These are phyloP conservation scores for Esox lucius DNA, from an alignment of 2,797 vertebrate species.

Conservation along the genomic window DNA sequence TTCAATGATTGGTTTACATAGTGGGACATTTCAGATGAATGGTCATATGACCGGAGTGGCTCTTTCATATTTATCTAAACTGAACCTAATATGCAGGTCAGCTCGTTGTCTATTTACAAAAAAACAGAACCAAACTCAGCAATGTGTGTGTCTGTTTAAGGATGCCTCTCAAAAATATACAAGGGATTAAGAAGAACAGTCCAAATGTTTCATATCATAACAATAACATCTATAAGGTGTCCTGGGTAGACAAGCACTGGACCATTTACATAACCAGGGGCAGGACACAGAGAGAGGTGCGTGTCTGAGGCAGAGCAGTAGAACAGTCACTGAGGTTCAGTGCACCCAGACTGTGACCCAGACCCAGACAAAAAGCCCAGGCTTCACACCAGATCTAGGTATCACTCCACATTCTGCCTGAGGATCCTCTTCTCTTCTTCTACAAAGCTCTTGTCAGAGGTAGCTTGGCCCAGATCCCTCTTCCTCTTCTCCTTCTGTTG, in stretches of 20 bases:
- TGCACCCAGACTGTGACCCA: not conserved
- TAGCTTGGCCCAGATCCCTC: constrained; percentile 79
- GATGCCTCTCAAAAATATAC: constrained; percentile 3
- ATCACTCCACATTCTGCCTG: constrained; percentile 68
- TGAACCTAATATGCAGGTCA: constrained; percentile 18
- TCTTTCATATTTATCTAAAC: constrained; percentile 5
- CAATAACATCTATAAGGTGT: constrained; percentile 6
- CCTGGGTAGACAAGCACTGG: constrained; percentile 2
- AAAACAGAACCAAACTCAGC: not conserved
- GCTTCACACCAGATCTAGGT: constrained; percentile 1
- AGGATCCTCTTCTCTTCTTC: constrained; percentile 84
- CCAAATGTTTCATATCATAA: constrained; percentile 6
- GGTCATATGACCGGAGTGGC: no score
- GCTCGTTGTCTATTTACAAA: constrained; percentile 19
- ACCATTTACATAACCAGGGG: not conserved
- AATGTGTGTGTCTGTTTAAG: not conserved
- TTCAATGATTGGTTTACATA: no score
- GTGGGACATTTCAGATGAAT: no score
- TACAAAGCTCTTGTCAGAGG: constrained; percentile 81
- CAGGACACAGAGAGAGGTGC: not conserved
- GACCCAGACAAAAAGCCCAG: constrained; percentile 1
- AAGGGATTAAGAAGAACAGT: constrained; percentile 8
- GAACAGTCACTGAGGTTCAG: constrained; percentile 15
- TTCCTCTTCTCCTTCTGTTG: constrained; percentile 89
- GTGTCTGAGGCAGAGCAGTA: not conserved